phyloP scores from a whole-genome alignment of 2,888 invertebrate genomes.

The Syrista parreyssii region DNA sequence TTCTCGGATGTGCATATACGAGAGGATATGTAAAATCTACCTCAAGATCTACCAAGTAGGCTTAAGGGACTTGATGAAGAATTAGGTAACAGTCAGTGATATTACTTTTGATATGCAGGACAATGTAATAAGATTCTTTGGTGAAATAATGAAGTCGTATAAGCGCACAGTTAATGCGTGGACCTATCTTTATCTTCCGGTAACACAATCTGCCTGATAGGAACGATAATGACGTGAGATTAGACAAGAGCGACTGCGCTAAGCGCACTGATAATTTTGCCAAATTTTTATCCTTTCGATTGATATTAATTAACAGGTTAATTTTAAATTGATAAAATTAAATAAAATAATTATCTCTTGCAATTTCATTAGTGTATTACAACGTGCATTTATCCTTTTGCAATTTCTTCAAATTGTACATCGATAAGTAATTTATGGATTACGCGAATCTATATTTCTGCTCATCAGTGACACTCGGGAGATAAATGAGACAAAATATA shows the following conservation, averaged over 20 bases:
- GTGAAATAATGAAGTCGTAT: neutral
- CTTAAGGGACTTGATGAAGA: neutral
- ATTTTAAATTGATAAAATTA: neutral
- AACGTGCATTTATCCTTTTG: neutral
- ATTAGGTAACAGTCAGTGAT: neutral
- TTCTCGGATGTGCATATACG: neutral
- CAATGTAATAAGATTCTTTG: neutral
- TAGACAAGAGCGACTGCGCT: neutral
- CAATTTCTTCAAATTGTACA: neutral
- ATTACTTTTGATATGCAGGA: neutral
- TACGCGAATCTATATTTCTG: neutral
- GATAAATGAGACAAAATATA: neutral
- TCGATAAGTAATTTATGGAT: neutral
- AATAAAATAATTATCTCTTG: neutral
- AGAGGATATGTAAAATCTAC: neutral
- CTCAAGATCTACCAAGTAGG: neutral
- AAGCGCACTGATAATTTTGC: neutral
- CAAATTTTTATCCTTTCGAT: neutral
- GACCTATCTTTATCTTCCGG: neutral
- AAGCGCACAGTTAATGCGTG: neutral
- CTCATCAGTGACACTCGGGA: neutral
- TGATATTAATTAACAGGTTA: neutral
- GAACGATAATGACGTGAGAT: neutral
- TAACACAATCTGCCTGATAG: neutral
- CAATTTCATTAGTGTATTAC: neutral